Conservation (phyloP, 2,797 vertebrate species). For the Manis crassicaudata region DNA sequence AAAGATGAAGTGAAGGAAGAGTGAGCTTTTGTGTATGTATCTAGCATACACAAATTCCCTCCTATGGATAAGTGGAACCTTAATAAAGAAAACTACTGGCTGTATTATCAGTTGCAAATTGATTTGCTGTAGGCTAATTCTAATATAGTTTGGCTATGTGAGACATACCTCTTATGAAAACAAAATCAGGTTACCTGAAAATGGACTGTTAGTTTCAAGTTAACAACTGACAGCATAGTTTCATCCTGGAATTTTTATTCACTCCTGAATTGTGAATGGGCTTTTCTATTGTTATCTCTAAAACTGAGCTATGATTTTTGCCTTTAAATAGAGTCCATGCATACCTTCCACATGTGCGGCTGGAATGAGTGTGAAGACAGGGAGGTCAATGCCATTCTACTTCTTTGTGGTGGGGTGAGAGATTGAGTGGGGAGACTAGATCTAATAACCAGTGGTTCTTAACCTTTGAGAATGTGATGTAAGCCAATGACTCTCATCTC, state of each 20-base stretch:
- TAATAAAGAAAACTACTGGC: background rate
- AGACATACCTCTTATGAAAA: background rate
- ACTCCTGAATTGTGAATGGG: background rate
- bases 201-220: background rate
- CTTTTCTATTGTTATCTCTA: background rate
- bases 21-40: background rate
- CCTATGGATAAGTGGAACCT: conserved; percentile 7
- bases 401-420: background rate
- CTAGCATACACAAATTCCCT: background rate
- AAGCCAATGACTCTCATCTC: background rate
- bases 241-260: background rate
- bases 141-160: background rate
- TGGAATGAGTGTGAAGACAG: background rate
- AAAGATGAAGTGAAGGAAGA: background rate
- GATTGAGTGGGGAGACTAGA: background rate
- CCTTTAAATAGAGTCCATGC: background rate
- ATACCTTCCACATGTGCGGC: background rate
- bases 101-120: background rate
- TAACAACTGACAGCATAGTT: background rate
- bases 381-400: background rate
- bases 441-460: background rate
- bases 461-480: background rate
- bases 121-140: conserved; percentile 31
- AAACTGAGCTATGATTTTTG: background rate
- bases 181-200: background rate